Base-by-base conservation (phyloP, 64 coral and sea anemone species). In the Montipora foliosa region DNA sequence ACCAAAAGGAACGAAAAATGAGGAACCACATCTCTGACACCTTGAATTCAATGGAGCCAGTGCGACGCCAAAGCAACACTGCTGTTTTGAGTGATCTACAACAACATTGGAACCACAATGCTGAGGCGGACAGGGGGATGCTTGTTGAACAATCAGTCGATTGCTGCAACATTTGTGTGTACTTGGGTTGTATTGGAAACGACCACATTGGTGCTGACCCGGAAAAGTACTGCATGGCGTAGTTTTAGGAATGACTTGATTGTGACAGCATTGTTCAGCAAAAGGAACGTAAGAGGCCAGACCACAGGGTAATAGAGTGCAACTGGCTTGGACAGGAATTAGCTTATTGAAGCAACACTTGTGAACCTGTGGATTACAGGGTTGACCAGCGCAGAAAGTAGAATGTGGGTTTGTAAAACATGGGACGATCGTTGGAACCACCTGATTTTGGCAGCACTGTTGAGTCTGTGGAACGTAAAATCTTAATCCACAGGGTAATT, bases 81-180 rank as follows among this genome's bases (percentile, higher is more conserved):
- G 20, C 55, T 82, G 79, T 3, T 29, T 2, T 11, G 52, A 61
- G 2, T 52, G 53, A 82, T 44, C 25, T 25, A 25, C 29, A 21
- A 82, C 37, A 22, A 61, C 9, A 10, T 14, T 29, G 20, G 20
- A 22, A 8, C 79, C 79, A 82, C 79, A 82, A 5, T 7, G 2
- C n/a, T 37, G 55, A 61, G 78, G 78, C 9, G 19, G 70, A n/a
- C 70, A 73, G n/a, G 7, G 19, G 6, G 19, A 6, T 73, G 70
- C 19, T 8, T 24, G 21, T 7, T 24, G 70, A 29, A 81, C 58
- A 57, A 51, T 17, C 16, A 24, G 17, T 55, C 79, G 60, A 15
- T 64, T 49, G 20, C 13, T 60, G 25, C 79, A 81, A 49, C 79
- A 81, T 49, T 61, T 88, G 8, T 88, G 86, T n/a, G 86, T 88